A percentile compares a stretch with the other conserved stretches of the same genome.
Evolutionary conservation across 1,140 invertebrate species (phyloP).

Genomic region (Dinoponera quadriceps): DNA sequence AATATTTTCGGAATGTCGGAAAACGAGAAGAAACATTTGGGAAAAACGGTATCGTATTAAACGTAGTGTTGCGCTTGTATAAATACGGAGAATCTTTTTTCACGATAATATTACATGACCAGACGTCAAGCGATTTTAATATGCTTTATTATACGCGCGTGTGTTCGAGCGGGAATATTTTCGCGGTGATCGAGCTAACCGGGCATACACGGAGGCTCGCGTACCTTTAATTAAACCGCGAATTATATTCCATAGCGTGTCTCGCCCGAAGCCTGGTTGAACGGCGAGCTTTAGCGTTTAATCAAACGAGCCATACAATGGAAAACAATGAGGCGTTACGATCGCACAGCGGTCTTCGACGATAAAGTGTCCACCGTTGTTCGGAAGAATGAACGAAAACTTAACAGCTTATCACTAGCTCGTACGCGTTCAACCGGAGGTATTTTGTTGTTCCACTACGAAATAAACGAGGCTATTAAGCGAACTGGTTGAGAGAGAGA

Average conservation of each 20-base stretch:
- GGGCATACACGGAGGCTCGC: constrained; percentile 4
- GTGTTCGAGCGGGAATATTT: not conserved
- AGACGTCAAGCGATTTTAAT: not conserved
- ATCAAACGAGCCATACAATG: constrained; percentile 53
- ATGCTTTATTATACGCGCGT: not conserved
- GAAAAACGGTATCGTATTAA: not conserved
- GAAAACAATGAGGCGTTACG: constrained; percentile 25
- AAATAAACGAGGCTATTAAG: constrained; percentile 38
- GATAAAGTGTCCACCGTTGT: constrained; percentile 33
- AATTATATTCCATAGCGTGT: constrained; percentile 29
- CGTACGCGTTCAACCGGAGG: not conserved
- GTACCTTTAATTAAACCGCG: constrained; percentile 63
- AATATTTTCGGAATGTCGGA: not conserved
- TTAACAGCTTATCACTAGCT: constrained; percentile 34
- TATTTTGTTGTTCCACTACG: not conserved
- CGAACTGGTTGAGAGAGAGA: not conserved
- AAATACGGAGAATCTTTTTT: not conserved
- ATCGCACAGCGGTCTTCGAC: constrained; percentile 20
- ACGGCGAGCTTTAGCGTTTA: constrained; percentile 51
- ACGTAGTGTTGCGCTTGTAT: not conserved
- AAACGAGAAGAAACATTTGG: not conserved
- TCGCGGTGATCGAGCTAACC: constrained; percentile 14
- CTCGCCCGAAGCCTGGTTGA: constrained; percentile 15
- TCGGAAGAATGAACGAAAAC: constrained; percentile 26
- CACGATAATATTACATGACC: not conserved